phyloP scores from a whole-genome alignment of 1,140 invertebrate species.

The Magallana angulata region DNA sequence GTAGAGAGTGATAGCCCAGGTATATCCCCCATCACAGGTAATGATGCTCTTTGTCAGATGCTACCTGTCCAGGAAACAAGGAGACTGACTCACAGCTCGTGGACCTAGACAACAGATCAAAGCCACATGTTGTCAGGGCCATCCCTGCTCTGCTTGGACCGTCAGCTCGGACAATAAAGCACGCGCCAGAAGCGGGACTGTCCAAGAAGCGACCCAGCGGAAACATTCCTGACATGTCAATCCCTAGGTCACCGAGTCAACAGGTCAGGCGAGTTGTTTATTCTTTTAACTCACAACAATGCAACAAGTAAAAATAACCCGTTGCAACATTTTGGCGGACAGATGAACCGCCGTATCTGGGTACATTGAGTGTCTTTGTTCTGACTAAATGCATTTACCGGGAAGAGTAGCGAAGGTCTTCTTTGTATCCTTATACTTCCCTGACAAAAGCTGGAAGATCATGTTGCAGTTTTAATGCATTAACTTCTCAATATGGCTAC shows the following conservation, averaged over 20 bases:
- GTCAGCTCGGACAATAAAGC: not conserved
- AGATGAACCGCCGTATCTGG: not conserved
- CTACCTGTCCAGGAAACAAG: not conserved
- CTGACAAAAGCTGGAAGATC: no score
- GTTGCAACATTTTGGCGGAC: not conserved
- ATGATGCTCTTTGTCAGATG: not conserved
- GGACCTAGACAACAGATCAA: not conserved
- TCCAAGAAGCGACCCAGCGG: not conserved
- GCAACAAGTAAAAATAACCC: not conserved
- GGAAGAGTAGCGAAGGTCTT: no score
- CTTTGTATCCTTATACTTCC: no score
- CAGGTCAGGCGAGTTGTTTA: not conserved
- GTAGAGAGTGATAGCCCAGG: no score
- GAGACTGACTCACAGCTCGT: not conserved
- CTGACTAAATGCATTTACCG: no score
- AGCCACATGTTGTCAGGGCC: not conserved
- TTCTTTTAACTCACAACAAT: conserved; percentile 4
- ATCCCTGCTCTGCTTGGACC: not conserved
- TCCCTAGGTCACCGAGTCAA: not conserved
- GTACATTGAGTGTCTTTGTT: no score
- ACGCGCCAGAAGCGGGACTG: not conserved
- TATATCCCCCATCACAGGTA: not conserved
- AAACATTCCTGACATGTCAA: conserved; percentile 17
- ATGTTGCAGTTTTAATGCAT: no score
- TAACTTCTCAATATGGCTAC: no score